These are phyloP conservation scores for Eledona agricola DNA, from an alignment of 2,888 invertebrate genomes.

Conservation along the genomic window DNA sequence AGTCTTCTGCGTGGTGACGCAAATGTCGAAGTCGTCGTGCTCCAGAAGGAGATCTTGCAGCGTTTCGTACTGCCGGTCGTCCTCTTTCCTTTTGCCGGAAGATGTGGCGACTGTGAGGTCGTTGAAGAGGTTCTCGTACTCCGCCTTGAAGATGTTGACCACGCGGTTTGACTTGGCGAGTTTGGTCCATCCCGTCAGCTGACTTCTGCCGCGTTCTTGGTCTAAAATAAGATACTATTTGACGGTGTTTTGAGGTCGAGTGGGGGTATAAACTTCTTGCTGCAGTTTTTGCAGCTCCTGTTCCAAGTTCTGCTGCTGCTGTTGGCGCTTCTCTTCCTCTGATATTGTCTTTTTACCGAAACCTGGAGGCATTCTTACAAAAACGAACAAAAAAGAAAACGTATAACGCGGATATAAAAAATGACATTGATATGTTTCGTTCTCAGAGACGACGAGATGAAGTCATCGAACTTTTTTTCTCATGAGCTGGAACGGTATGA, in stretches of 20 bases:
- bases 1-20: constrained; percentile 15
- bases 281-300: too few relatives aligned
- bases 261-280: too few relatives aligned
- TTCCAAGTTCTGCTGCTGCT: too few relatives aligned
- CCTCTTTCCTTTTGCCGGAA: constrained; percentile 66
- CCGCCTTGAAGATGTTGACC: constrained; percentile 69
- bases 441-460: too few relatives aligned
- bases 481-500: constrained; percentile 17
- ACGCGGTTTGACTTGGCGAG: constrained; percentile 71
- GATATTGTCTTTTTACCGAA: neutral
- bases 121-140: constrained; percentile 71
- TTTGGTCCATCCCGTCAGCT: constrained; percentile 51
- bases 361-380: constrained; percentile 2
- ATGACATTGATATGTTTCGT: too few relatives aligned
- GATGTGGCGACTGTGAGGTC: constrained; percentile 70
- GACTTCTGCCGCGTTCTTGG: neutral
- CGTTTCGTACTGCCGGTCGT: constrained; percentile 64
- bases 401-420: too few relatives aligned
- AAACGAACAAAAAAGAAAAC: neutral
- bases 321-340: too few relatives aligned
- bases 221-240: constrained; percentile 9
- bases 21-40: constrained; percentile 66
- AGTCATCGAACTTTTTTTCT: constrained; percentile 10
- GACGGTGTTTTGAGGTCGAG: neutral
- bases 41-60: constrained; percentile 66